These are phyloP conservation scores for Diarsia mendica DNA, from an alignment of 2,888 invertebrate species.

Conservation along the genomic window DNA sequence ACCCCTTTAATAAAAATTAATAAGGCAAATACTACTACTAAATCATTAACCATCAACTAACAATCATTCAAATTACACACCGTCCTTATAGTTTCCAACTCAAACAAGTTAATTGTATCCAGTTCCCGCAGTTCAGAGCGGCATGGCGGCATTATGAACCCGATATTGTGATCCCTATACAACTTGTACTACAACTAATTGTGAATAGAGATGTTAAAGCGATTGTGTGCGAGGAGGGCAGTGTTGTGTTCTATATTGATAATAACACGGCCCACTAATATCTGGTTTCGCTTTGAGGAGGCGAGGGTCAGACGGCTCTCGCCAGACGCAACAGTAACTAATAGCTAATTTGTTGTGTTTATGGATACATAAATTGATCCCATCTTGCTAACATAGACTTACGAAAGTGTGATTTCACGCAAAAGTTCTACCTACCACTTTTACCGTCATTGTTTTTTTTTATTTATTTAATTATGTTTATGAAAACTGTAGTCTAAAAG, in stretches of 20 bases:
- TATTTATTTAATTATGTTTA: neutral
- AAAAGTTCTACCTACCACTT: neutral
- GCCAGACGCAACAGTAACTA: conserved; percentile 40
- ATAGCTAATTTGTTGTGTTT: conserved; percentile 38
- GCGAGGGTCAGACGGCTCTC: conserved; percentile 35
- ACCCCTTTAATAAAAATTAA: neutral
- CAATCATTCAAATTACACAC: conserved; percentile 20
- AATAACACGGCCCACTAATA: conserved; percentile 40
- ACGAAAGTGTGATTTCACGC: neutral
- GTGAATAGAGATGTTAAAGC: conserved; percentile 39
- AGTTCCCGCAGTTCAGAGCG: conserved; percentile 11
- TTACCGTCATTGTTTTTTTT: neutral
- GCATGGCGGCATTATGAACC: conserved; percentile 8
- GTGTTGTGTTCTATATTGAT: conserved; percentile 37
- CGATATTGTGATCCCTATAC: conserved; percentile 21
- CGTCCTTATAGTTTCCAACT: conserved; percentile 5
- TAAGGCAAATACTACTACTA: neutral
- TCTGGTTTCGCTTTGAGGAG: conserved; percentile 45
- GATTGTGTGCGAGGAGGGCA: conserved; percentile 28
- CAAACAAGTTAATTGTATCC: conserved; percentile 4
- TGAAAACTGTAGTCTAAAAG: too few species aligned
- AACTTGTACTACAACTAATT: conserved; percentile 47
- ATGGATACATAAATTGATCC: conserved; percentile 18
- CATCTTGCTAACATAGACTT: conserved; percentile 22
- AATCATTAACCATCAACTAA: neutral